Evolutionary conservation across 2,113 vertebrate species (phyloP).

Genomic region (Chionodraco myersi): DNA sequence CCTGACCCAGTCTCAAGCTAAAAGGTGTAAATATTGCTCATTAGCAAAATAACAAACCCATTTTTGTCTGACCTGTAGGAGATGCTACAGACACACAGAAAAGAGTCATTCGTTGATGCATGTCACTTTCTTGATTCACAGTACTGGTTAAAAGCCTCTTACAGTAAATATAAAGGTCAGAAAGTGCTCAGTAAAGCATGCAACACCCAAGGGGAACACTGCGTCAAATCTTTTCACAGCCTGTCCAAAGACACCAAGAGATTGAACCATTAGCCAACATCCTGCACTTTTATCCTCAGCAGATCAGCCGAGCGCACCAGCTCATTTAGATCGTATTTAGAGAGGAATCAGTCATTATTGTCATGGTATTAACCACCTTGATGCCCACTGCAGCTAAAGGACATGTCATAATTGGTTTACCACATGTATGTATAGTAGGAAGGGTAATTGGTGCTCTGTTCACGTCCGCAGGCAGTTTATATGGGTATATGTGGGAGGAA

Average conservation of each 20-base stretch:
- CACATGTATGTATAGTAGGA: constrained; percentile 22
- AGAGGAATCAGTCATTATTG: constrained; percentile 46
- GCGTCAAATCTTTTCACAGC: constrained; percentile 34
- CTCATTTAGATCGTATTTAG: constrained; percentile 64
- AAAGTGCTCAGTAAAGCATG: constrained; percentile 35
- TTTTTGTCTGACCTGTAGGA: constrained; percentile 5
- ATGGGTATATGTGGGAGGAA: constrained; percentile 38
- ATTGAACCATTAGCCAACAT: constrained; percentile 32
- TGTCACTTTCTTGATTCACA: constrained; percentile 39
- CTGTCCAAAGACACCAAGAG: constrained; percentile 31
- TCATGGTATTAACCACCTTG: constrained; percentile 39
- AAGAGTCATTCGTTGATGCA: background rate
- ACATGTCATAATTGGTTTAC: constrained; percentile 61
- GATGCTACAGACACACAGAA: background rate
- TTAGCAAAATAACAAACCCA: constrained; percentile 26
- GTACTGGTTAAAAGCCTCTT: constrained; percentile 26
- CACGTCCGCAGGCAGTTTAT: constrained; percentile 45
- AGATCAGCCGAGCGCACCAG: constrained; percentile 36
- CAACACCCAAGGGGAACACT: constrained; percentile 21
- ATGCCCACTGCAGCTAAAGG: constrained; percentile 60
- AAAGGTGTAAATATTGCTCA: constrained; percentile 26
- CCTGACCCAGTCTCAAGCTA: constrained; percentile 30
- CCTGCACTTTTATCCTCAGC: constrained; percentile 27
- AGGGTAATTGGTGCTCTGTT: constrained; percentile 38
- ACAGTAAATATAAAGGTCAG: constrained; percentile 55